Base-by-base conservation (phyloP, 2,888 invertebrate genomes). In the Cantharis rustica region DNA sequence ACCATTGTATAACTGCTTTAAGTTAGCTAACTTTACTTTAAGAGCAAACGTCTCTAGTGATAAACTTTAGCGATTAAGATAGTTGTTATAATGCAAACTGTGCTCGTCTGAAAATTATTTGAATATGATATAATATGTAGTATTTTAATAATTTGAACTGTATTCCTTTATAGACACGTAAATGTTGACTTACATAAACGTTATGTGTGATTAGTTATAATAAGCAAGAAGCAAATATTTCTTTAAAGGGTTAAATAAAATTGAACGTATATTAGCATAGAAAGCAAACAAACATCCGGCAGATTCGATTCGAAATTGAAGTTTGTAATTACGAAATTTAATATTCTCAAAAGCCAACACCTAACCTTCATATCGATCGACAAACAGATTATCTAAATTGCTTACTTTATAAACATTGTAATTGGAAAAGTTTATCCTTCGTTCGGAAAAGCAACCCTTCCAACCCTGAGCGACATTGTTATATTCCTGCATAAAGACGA, bases 371-470 rank as follows among this genome's bases (percentile, higher is more conserved):
- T 85, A 85, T 85, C 84, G 84, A 85, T 84, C 83, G 82, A 84
- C 83, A 85, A 86, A 86, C 86, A 86, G 85, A 86, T 86, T 86
- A 86, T 86, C 86, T 85, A 86, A 86, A 86, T 86, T 86, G 86
- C 86, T 86, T 85, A 84, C 86, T 85, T 84, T 84, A 84, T 85
- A 86, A 86, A 86, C 86, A 85, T 82, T 83, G 84, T 86, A 86
- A 86, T 86, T 86, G 86, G 86, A 86, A 86, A 86, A 86, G 84
- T 86, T 86, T 82, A 82, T 80, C 79, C 80, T 75, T 77, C 81
- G 79, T 81, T 79, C 79, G 78, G 76, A 79, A 81, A 79, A 80
- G 79, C 80, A 81, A 80, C 81, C 81, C 81, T 81, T 81, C 74
- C 76, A 61, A 72, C 74, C 72, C 71, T 47, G 76, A 76, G 76